Evolutionary conservation across 2,888 invertebrate species (phyloP), one percentile per base, ranked within the genome.

Genomic region (Drosophila greeni): DNA sequence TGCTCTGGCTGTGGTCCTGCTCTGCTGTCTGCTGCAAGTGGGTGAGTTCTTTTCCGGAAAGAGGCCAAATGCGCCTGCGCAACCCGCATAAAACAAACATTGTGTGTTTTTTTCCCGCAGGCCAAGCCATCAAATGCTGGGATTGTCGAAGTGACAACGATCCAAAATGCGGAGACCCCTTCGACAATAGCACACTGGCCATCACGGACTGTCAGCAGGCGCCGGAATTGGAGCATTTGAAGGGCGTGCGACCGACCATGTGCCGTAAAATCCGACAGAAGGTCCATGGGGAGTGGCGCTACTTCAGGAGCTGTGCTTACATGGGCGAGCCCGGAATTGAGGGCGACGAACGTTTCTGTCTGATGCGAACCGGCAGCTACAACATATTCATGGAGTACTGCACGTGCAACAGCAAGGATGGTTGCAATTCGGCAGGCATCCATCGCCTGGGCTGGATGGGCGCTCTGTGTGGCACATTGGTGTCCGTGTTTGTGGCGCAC

Each of bases 331-430:
- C 96, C 0, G 97, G 97, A 0, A 95, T 97, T 51, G 93, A 92
- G 81, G 95, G 96, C 0, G 97, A 97, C 80, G 97, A 97, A 88
- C 91, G 97, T 56, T 97, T 95, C 88, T 97, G 97, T 78, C 90
- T 96, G 12, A 95, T 97, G 94, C 91, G 96, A 81, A 95, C 95
- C 0, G 97, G 97, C 20, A 95, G 95, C 1, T 96, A 95, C 88
- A 96, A 97, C 86, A 96, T 97, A 74, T 97, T 97, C 87, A 94
- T 96, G 90, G 97, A 97, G 88, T 96, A 95, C 83, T 97, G 97
- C 86, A 96, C 96, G 0, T 97, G 97, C 66, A 95, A 95, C 81
- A 95, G 95, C 83, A 97, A 97, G 88, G 96, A 97, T 87, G 97
- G 97, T 0, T 97, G 97, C 86, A 97, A 97, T 87, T 88, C 92